A percentile compares a stretch with the other conserved stretches of the same genome.
Evolutionary conservation across 2,113 vertebrate species (phyloP).

Genomic region (Chionomys nivalis): DNA sequence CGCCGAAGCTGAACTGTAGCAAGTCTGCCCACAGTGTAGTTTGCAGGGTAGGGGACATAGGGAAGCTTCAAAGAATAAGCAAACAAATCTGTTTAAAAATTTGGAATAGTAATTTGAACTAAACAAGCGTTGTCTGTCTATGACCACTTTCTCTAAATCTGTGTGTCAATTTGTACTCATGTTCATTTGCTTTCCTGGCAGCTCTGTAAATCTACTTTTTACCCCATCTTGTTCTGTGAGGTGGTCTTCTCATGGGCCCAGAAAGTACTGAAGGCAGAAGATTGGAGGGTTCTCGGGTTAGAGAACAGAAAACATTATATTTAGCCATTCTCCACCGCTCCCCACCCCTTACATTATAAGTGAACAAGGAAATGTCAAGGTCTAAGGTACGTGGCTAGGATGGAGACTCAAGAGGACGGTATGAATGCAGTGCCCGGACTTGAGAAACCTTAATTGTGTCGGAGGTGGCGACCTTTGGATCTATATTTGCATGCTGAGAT

Average conservation of each 20-base stretch:
- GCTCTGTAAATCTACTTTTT: not conserved
- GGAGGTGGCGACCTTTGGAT: not conserved
- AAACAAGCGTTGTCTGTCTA: not conserved
- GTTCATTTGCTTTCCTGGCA: not conserved
- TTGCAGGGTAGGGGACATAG: not conserved
- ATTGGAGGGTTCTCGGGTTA: not conserved
- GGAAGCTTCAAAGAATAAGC: not conserved
- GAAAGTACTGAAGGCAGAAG: not conserved
- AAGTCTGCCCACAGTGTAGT: not conserved
- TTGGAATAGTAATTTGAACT: not conserved
- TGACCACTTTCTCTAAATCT: not conserved
- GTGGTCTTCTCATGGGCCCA: not conserved
- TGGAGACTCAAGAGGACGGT: not conserved
- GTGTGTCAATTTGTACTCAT: not conserved
- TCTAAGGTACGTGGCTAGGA: not conserved
- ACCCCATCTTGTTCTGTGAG: not conserved
- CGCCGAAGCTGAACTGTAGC: not conserved
- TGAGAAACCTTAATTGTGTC: not conserved
- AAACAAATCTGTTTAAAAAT: not conserved
- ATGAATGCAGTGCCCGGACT: not conserved
- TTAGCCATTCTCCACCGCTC: not conserved
- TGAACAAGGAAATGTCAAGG: not conserved
- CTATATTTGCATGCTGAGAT: not conserved
- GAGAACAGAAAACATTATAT: not conserved
- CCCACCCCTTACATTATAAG: not conserved